Evolutionary conservation across 2,113 vertebrate genomes (phyloP).

Genomic region (Myotis yumanensis): DNA sequence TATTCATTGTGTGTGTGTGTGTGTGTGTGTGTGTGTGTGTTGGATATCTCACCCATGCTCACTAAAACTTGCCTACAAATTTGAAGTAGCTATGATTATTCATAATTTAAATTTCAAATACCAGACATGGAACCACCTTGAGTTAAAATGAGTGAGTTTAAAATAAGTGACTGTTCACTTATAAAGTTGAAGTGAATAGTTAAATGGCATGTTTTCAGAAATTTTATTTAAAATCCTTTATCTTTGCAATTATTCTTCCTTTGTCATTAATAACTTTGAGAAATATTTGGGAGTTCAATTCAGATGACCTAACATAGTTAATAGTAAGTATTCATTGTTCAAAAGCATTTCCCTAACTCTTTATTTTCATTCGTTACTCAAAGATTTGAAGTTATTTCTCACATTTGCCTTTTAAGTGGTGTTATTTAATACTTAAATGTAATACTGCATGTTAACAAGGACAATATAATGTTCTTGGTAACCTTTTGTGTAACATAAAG

Average conservation of each 20-base stretch:
- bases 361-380: background rate
- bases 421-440: background rate
- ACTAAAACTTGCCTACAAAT: background rate
- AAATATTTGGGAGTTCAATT: background rate
- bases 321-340: background rate
- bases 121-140: background rate
- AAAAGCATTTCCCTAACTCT: background rate
- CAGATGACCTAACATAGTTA: background rate
- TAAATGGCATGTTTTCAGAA: background rate
- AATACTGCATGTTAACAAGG: background rate
- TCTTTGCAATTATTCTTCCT: background rate
- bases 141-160: background rate
- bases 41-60: background rate
- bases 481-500: background rate
- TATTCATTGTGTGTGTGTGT: background rate
- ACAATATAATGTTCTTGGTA: background rate
- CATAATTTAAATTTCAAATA: constrained; percentile 8
- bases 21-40: background rate
- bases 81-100: background rate
- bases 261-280: background rate
- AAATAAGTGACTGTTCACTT: background rate
- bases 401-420: background rate
- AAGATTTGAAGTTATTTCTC: background rate
- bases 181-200: background rate
- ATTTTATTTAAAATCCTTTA: background rate